phyloP scores from a whole-genome alignment of 2,113 vertebrate genomes.

The Phrynocephalus versicolor region DNA sequence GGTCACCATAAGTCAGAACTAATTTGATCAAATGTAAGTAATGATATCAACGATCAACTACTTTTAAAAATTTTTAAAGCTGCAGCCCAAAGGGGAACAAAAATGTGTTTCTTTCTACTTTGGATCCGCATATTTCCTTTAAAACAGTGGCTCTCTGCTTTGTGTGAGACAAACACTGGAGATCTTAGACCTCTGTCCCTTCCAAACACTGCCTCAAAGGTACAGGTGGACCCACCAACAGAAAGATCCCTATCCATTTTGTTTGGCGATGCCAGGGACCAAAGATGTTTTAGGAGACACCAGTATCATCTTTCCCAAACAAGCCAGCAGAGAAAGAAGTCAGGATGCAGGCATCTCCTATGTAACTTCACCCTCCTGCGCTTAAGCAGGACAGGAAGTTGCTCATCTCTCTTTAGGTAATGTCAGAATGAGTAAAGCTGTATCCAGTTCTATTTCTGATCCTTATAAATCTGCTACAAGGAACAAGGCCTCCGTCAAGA shows the following conservation, averaged over 20 bases:
- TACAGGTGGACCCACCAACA: background rate
- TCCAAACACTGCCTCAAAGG: too few species aligned
- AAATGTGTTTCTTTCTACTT: background rate
- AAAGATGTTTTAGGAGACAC: background rate
- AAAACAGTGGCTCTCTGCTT: background rate
- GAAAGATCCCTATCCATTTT: too few species aligned
- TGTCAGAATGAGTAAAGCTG: background rate
- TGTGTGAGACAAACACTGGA: background rate
- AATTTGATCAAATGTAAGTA: too few species aligned
- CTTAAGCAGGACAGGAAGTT: background rate
- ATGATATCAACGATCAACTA: too few species aligned
- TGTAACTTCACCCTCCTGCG: background rate
- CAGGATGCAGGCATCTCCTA: background rate
- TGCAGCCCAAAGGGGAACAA: too few species aligned
- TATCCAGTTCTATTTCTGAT: background rate
- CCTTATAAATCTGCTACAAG: background rate
- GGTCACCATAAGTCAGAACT: too few species aligned
- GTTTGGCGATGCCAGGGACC: too few species aligned
- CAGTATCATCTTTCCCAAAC: background rate
- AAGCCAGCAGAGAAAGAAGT: background rate
- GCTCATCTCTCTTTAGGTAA: background rate
- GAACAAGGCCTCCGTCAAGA: background rate
- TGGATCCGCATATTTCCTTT: background rate
- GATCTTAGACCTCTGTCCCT: background rate
- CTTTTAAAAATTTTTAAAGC: too few species aligned